Conservation (phyloP, 2,888 invertebrate genomes). For the Eupithecia pulchellata region DNA sequence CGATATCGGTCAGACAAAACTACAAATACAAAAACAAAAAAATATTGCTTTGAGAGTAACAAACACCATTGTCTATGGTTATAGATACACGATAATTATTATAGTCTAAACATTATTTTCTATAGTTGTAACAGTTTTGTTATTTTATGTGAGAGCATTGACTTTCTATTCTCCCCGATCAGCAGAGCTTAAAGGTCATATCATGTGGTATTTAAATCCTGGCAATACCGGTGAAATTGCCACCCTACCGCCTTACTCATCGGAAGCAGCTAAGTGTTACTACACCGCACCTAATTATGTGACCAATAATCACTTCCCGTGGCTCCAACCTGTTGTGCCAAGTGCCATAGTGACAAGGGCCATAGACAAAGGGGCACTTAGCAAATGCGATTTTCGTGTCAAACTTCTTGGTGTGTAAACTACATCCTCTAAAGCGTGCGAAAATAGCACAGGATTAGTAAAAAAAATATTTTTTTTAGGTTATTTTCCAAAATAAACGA, state of each 20-base stretch:
- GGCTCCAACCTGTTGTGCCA: conserved; percentile 57
- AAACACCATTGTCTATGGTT: too few species aligned
- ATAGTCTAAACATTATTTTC: too few species aligned
- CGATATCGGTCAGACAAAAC: too few species aligned
- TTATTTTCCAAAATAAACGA: background rate
- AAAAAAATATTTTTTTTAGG: background rate
- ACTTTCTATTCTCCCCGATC: too few species aligned
- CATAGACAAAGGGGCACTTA: conserved; percentile 41
- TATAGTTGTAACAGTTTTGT: too few species aligned
- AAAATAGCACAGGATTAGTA: conserved; percentile 1
- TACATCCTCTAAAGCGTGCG: conserved; percentile 17
- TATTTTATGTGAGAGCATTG: too few species aligned
- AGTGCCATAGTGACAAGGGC: conserved; percentile 43
- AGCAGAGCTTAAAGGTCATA: too few species aligned
- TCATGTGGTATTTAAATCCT: background rate
- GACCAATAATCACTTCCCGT: conserved; percentile 71
- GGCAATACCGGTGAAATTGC: conserved; percentile 28
- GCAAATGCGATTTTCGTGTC: conserved; percentile 65
- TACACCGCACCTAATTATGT: conserved; percentile 75
- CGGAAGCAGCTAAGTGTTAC: conserved; percentile 76
- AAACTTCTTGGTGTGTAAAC: conserved; percentile 13
- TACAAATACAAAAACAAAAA: too few species aligned
- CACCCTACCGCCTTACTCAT: conserved; percentile 58
- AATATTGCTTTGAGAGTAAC: too few species aligned
- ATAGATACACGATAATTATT: too few species aligned